Base-by-base conservation (phyloP, 2,113 vertebrate genomes). In the Gallinago undulata region DNA sequence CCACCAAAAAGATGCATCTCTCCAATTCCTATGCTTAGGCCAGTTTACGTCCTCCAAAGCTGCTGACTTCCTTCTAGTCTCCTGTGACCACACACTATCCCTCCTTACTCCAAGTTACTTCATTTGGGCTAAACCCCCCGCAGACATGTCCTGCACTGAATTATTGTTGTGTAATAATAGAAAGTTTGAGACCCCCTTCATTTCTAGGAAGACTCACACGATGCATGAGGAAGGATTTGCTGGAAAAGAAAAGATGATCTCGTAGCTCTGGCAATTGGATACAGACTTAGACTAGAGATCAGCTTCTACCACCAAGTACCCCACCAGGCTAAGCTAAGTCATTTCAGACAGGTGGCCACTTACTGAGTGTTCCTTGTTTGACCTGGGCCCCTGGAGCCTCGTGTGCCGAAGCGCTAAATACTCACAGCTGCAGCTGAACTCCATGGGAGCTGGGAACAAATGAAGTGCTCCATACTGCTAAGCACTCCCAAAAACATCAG, bases 211-310 rank as follows among this genome's bases (percentile, higher is more conserved):
- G 57, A 56, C 28, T 63, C 51, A 37, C 10, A 33, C 37, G 37
- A 28, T 77, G 3, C 55, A 30, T 0, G 6, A 81, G 55, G 69
- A 91, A 84, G 47, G 64, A 66, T 75, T 94, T 93, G 67, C 62
- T 87, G 87, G 82, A 87, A 94, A 39, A 90, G 66, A 56, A 73
- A n/a, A 88, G 59, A 77, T 80, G 72, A 94, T 21, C 83, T 97
- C 90, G 83, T 23, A 31, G 67, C 67, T 76, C 75, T 83, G 82
- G 25, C 12, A 85, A 56, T 9, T 83, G 75, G 37, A 76, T 27
- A 7, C 72, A 92, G 57, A 35, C 10, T 9, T 8, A 8, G 48
- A 19, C 18, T 88, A 63, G 39, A 31, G 43, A 88, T 69, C 82
- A 73, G 23, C 28, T 35, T 13, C 55, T 90, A 60, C 51, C 77